Evolutionary conservation across 2,113 vertebrate species (phyloP).

Genomic region (Dicentrarchus labrax): DNA sequence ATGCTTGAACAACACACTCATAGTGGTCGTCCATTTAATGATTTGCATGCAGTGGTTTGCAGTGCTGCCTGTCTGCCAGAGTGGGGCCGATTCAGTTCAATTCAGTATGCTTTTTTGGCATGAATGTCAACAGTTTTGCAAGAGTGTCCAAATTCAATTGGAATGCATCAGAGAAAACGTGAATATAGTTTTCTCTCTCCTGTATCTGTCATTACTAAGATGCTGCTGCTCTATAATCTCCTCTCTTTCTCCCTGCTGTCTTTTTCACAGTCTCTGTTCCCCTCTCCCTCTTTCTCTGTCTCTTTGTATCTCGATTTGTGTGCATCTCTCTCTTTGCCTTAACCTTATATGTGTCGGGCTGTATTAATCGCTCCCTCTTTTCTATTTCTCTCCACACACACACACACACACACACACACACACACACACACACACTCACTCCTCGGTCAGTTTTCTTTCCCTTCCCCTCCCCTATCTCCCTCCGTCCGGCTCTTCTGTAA

Average conservation of each 20-base stretch:
- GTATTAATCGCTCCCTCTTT: slow-evolving; percentile 30
- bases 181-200: slow-evolving; percentile 21
- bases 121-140: slow-evolving; percentile 22
- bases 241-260: slow-evolving; percentile 33
- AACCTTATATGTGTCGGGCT: slow-evolving; percentile 52
- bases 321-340: slow-evolving; percentile 39
- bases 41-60: slow-evolving; percentile 7
- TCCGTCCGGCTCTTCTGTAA: slow-evolving; percentile 50
- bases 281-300: slow-evolving; percentile 22
- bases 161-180: slow-evolving; percentile 53
- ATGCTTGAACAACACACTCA: neutral
- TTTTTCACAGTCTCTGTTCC: slow-evolving; percentile 40
- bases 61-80: slow-evolving; percentile 12
- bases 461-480: neutral
- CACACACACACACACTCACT: slow-evolving; percentile 21
- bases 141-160: slow-evolving; percentile 46
- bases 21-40: slow-evolving; percentile 7
- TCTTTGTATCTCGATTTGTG: slow-evolving; percentile 47
- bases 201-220: slow-evolving; percentile 44
- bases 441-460: slow-evolving; percentile 49
- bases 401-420: slow-evolving; percentile 7
- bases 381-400: slow-evolving; percentile 12
- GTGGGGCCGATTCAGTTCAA: slow-evolving; percentile 19
- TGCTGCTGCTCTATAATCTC: slow-evolving; percentile 40
- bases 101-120: slow-evolving; percentile 28